Percentiles rank a stretch among this genome's conserved stretches.
phyloP scores from a whole-genome alignment of 2,113 vertebrate species.

The Leucopsar rothschildi region DNA sequence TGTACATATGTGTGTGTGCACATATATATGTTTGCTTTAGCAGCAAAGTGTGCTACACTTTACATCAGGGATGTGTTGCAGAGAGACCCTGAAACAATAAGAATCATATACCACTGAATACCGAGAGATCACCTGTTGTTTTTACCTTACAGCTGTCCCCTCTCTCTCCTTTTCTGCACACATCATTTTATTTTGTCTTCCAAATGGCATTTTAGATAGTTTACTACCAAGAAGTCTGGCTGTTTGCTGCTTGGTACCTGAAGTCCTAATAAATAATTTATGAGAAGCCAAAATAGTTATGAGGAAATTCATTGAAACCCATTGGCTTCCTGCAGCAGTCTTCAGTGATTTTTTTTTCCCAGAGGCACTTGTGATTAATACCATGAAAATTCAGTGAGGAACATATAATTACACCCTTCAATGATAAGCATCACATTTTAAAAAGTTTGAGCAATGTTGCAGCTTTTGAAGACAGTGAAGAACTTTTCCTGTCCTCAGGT shows the following conservation, averaged over 20 bases:
- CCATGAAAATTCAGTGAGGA: neutral
- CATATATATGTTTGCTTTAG: neutral
- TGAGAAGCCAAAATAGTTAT: neutral
- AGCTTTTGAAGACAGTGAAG: neutral
- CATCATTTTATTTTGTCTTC: conserved; percentile 1
- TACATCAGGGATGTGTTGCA: neutral
- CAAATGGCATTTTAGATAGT: neutral
- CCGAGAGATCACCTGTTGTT: neutral
- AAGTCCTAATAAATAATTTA: conserved; percentile 24
- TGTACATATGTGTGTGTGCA: neutral
- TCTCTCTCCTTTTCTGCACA: neutral
- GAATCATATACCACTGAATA: neutral
- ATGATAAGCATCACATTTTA: neutral
- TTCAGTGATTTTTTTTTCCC: neutral
- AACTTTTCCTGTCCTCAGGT: neutral
- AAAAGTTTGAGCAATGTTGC: neutral
- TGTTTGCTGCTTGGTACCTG: neutral
- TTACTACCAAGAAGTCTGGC: neutral
- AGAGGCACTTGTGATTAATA: neutral
- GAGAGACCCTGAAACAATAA: neutral
- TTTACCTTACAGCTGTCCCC: neutral
- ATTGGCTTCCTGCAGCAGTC: neutral
- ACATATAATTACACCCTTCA: neutral
- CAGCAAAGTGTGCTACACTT: neutral
- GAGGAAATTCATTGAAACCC: neutral